These are phyloP conservation scores for Callorhinus ursinus DNA, from an alignment of 2,113 vertebrate genomes.

Conservation along the genomic window DNA sequence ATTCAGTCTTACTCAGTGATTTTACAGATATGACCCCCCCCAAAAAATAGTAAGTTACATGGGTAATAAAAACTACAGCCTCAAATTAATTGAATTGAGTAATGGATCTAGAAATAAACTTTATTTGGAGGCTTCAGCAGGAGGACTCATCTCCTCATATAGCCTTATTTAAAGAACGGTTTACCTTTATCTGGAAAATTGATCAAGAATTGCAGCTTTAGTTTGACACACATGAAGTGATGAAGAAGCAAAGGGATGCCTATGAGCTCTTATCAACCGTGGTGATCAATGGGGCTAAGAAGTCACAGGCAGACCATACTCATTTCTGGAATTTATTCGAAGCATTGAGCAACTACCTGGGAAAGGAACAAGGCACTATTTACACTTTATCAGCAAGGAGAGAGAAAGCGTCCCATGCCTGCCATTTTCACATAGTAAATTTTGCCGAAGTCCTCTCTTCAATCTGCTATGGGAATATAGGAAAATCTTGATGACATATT, in stretches of 20 bases:
- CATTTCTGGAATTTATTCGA: conserved; percentile 28
- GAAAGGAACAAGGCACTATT: background rate
- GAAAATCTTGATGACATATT: background rate
- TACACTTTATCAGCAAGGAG: background rate
- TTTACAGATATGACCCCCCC: background rate
- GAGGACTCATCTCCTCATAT: background rate
- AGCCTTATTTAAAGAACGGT: background rate
- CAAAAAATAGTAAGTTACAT: background rate
- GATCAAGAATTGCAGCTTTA: background rate
- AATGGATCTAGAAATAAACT: background rate
- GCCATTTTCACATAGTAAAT: background rate
- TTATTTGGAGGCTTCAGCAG: background rate
- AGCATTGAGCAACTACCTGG: background rate
- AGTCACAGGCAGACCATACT: background rate
- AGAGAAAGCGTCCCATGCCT: background rate
- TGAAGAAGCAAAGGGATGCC: background rate
- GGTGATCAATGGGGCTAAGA: background rate
- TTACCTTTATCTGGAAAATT: background rate
- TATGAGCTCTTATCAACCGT: background rate
- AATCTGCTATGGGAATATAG: background rate
- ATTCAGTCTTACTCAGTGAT: background rate
- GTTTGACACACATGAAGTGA: background rate
- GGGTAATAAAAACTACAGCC: background rate
- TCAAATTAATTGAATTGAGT: background rate
- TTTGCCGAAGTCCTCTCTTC: background rate